These are phyloP conservation scores for Thalpophila matura DNA, from an alignment of 2,888 invertebrate genomes.

Conservation along the genomic window DNA sequence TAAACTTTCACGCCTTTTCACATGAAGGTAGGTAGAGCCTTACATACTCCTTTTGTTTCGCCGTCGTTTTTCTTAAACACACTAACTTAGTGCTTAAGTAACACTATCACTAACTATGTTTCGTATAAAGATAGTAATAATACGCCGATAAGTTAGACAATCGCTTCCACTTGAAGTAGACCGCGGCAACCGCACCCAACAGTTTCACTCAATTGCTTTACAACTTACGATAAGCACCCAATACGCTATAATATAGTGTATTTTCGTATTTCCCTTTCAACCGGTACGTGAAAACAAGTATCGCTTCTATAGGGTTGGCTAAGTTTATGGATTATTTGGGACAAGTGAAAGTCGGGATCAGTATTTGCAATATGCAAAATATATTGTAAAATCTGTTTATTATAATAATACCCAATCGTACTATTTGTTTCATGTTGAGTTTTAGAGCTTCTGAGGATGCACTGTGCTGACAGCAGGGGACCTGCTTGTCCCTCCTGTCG, in stretches of 20 bases:
- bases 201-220: conserved; percentile 38
- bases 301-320: conserved; percentile 3
- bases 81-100: background rate
- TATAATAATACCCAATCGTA: no score
- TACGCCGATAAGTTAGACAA: background rate
- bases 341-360: conserved; percentile 11
- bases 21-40: no score
- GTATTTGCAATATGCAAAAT: background rate
- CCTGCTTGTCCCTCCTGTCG: no score
- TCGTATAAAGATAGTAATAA: background rate
- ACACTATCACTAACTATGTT: background rate
- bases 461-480: no score
- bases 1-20: no score
- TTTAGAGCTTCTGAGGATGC: no score
- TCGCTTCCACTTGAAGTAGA: conserved; percentile 4
- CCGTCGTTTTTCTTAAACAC: no score
- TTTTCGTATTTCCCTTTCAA: conserved; percentile 34
- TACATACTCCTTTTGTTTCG: no score
- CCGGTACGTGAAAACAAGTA: conserved; percentile 19
- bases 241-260: no score
- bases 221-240: conserved; percentile 38
- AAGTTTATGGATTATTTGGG: conserved; percentile 6
- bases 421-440: no score
- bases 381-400: background rate
- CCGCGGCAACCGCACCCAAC: conserved; percentile 17